These are phyloP conservation scores for Myodes glareolus DNA, from an alignment of 2,113 vertebrate species.

Conservation along the genomic window DNA sequence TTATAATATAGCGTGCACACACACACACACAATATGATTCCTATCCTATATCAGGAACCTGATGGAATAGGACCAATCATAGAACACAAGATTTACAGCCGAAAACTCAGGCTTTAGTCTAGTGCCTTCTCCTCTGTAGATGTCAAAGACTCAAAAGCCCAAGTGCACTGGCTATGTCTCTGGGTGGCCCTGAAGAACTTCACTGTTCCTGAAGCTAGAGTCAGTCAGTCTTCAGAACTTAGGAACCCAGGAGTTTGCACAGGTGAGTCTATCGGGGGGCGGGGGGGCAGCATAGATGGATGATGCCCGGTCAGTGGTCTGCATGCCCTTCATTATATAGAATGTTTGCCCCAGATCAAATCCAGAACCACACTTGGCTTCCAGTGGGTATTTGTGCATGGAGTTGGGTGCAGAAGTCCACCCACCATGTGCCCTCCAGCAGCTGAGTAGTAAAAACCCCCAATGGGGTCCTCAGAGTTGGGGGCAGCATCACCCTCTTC, in stretches of 20 bases:
- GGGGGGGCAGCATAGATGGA: no score
- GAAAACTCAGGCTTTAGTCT: not conserved
- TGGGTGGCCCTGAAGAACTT: not conserved
- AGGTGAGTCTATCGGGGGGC: not conserved
- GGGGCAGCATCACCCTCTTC: rapidly evolving
- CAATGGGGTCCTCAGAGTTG: not conserved
- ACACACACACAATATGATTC: not conserved
- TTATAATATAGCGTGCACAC: not conserved
- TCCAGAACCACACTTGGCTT: not conserved
- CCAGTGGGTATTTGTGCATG: not conserved
- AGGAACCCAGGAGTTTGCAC: not conserved
- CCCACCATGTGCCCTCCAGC: not conserved
- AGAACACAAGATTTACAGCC: not conserved
- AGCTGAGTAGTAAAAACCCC: not conserved
- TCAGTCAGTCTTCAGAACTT: not conserved
- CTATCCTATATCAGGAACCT: not conserved
- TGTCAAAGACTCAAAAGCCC: not conserved
- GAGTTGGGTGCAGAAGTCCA: not conserved
- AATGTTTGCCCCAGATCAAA: not conserved
- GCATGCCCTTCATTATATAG: not conserved
- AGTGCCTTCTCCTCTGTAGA: not conserved
- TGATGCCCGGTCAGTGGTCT: not conserved
- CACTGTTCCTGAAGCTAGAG: not conserved
- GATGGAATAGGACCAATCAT: not conserved
- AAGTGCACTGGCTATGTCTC: no score